phyloP scores from a whole-genome alignment of 37 sponge, comb jelly and placozoan genomes.

The Halisarca cf. caerulea region DNA sequence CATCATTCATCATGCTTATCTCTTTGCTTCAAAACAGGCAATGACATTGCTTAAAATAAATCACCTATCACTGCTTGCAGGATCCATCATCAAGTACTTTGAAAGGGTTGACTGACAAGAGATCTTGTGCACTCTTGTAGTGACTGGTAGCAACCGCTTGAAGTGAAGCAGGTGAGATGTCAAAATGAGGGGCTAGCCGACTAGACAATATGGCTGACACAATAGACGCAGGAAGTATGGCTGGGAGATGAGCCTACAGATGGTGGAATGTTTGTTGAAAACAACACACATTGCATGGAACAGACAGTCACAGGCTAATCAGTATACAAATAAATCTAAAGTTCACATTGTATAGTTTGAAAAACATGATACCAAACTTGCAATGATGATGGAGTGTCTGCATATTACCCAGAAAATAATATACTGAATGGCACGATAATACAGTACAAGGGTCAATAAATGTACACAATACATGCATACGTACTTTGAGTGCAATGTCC shows the following conservation, averaged over 20 bases:
- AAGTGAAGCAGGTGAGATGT: conserved; percentile 1
- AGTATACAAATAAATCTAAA: neutral
- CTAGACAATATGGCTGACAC: conserved; percentile 18
- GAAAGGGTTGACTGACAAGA: conserved; percentile 23
- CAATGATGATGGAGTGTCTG: neutral
- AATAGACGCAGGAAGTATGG: conserved; percentile 31
- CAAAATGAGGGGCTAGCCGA: conserved; percentile 54
- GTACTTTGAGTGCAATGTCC: conserved; percentile 8
- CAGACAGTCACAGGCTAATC: no score
- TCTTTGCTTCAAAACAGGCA: no score
- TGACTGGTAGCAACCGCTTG: neutral
- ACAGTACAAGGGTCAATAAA: no score
- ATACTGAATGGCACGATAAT: neutral
- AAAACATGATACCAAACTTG: neutral
- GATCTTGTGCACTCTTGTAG: neutral
- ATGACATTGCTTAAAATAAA: no score
- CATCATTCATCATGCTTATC: no score
- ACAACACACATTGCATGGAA: no score
- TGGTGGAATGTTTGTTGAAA: no score
- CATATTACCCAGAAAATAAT: no score
- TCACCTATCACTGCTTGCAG: no score
- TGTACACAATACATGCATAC: no score
- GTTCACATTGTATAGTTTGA: neutral
- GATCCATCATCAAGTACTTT: neutral
- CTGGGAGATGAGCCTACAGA: conserved; percentile 4